Base-by-base conservation (phyloP, 2,888 invertebrate genomes). In the Entomobrya proxima region DNA sequence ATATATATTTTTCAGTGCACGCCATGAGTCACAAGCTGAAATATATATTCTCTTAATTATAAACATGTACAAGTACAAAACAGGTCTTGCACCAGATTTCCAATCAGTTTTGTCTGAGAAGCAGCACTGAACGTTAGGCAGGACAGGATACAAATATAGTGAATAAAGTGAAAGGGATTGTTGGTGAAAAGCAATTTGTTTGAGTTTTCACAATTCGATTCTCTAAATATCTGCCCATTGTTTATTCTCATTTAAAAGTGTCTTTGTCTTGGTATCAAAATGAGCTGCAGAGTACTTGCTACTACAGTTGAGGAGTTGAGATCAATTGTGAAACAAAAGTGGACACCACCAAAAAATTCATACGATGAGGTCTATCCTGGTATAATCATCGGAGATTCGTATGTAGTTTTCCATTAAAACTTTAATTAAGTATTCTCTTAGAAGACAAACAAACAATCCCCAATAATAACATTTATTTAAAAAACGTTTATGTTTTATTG, bases 321-420 rank as follows among this genome's bases (percentile, higher is more conserved):
- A 74, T 86, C 87, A 37, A 90, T 90, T 82, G 87, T 88, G 0
- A 82, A 84, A 0, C 88, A 91, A 61, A 91, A 91, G 15, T 91
- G 91, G 80, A 89, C 91, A 87, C 86, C 92, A 32, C 92, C 93
- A 0, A 90, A 90, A 21, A 91, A 91, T 61, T 91, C 92, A 11
- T 92, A 91, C 90, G 92, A 93, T 90, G 92, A 93, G 90, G 92
- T 93, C n/a, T 92, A 91, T 88, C 92, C 92, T 13, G 91, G 91
- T 44, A 90, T 93, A 40, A 92, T 91, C 78, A 90, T 93, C 50
- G 92, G 93, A 40, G 93, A 93, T 88, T 92, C 92, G 92, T 93
- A 90, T 90, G 91, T 90, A 32, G 52, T 35, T 37, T 55, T 35
- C n/a, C n/a, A 2, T 52, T 30, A 21, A 15, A 75, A 30, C 7